phyloP scores from a whole-genome alignment of 2,888 invertebrate genomes.

The Hemithea aestivaria region DNA sequence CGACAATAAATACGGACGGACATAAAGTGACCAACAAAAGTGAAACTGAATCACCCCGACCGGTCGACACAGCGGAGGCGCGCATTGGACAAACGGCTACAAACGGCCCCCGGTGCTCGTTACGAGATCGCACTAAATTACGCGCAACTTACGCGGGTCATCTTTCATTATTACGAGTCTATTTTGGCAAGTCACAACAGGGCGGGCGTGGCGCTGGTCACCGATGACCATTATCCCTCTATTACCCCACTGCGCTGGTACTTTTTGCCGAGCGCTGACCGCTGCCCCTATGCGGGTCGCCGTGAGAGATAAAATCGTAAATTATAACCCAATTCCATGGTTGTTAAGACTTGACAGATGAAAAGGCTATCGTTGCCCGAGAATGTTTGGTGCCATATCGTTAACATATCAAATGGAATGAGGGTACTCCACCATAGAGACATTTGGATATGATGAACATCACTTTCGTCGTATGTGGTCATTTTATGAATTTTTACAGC shows the following conservation, averaged over 20 bases:
- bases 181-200: constrained; percentile 76
- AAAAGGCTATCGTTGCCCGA: constrained; percentile 68
- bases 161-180: constrained; percentile 75
- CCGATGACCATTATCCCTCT: constrained; percentile 61
- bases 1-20: constrained; percentile 55
- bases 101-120: constrained; percentile 51
- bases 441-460: constrained; percentile 63
- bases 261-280: constrained; percentile 67
- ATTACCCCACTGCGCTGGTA: constrained; percentile 49
- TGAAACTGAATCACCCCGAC: constrained; percentile 64
- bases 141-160: constrained; percentile 67
- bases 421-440: constrained; percentile 59
- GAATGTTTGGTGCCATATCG: constrained; percentile 61
- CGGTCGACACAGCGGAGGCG: constrained; percentile 45
- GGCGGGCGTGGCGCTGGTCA: constrained; percentile 64
- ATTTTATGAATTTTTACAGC: constrained; percentile 31
- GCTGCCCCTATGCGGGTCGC: constrained; percentile 72
- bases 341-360: constrained; percentile 76
- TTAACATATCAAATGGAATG: constrained; percentile 69
- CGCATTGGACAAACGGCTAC: constrained; percentile 54
- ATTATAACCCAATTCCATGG: constrained; percentile 78
- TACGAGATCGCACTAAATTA: constrained; percentile 67
- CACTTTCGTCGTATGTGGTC: constrained; percentile 38
- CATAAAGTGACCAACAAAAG: constrained; percentile 69
- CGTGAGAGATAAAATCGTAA: constrained; percentile 75